A percentile compares a stretch with the other conserved stretches of the same genome.
Evolutionary conservation across 2,113 vertebrate species (phyloP).

Genomic region (Australoheros scitulus): DNA sequence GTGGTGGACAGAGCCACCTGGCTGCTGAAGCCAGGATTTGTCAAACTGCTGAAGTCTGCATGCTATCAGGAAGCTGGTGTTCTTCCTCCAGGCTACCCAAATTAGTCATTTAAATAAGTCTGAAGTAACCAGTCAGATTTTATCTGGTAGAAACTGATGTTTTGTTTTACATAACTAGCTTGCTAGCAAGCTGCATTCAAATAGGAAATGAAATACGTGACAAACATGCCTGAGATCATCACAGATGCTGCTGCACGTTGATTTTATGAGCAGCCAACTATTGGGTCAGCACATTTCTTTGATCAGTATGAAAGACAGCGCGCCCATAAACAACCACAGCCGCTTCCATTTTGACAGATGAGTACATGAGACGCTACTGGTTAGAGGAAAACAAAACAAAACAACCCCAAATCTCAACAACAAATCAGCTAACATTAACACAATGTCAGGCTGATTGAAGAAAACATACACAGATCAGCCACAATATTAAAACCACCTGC

Average conservation of each 20-base stretch:
- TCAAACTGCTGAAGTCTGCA: background rate
- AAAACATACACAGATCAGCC: slow-evolving; percentile 7
- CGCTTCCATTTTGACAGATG: background rate
- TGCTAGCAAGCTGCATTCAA: background rate
- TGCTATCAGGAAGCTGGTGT: background rate
- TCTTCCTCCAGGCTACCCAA: background rate
- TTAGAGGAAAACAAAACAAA: background rate
- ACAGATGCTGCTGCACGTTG: background rate
- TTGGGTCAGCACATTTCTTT: slow-evolving; percentile 5
- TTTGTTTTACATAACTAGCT: background rate
- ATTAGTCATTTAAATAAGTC: background rate
- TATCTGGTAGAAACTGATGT: background rate
- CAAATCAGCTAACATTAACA: background rate
- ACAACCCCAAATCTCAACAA: background rate
- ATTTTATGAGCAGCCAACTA: background rate
- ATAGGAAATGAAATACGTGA: background rate
- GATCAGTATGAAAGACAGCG: background rate
- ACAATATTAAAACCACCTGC: background rate
- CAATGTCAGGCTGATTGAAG: background rate
- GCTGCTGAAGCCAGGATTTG: slow-evolving; percentile 2
- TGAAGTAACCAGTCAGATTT: background rate
- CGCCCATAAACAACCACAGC: background rate
- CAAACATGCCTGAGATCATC: background rate
- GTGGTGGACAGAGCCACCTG: background rate
- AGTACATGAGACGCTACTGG: slow-evolving; percentile 1